Evolutionary conservation across 2,797 vertebrate species (phyloP).

Genomic region (Paramormyrops hopkinsi): DNA sequence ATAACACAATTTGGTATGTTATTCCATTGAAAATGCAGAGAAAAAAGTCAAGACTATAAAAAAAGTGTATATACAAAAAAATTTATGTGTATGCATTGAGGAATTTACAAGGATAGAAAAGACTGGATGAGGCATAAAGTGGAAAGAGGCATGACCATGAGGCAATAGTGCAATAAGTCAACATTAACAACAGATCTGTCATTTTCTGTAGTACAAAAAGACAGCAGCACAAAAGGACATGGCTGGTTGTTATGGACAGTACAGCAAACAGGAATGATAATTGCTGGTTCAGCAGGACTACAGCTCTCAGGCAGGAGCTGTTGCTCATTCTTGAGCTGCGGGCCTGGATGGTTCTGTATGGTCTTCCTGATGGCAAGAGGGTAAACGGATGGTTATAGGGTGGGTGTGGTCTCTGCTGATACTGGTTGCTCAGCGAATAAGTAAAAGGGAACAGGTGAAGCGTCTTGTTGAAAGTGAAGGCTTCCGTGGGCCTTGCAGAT

Average conservation of each 20-base stretch:
- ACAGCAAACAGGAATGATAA: background rate
- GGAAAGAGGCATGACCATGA: background rate
- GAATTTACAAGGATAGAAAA: background rate
- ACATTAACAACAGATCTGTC: background rate
- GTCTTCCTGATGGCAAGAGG: background rate
- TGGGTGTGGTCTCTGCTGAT: background rate
- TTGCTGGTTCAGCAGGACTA: background rate
- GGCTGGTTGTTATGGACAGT: background rate
- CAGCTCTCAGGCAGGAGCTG: background rate
- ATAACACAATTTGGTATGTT: background rate
- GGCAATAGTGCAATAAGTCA: background rate
- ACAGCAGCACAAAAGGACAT: background rate
- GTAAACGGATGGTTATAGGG: background rate
- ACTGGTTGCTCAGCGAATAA: background rate
- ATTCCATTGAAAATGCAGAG: background rate
- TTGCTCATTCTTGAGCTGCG: background rate
- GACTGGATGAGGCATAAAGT: background rate
- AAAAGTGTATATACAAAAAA: background rate
- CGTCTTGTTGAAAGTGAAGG: background rate
- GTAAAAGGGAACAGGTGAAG: background rate
- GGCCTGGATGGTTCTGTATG: background rate
- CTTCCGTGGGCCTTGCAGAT: background rate
- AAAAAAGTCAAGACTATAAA: background rate
- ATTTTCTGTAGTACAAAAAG: background rate
- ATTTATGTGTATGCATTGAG: background rate